A percentile compares a stretch with the other conserved stretches of the same genome.
Evolutionary conservation across 2,113 vertebrate species (phyloP).

Genomic region (Hippopotamus amphibius): DNA sequence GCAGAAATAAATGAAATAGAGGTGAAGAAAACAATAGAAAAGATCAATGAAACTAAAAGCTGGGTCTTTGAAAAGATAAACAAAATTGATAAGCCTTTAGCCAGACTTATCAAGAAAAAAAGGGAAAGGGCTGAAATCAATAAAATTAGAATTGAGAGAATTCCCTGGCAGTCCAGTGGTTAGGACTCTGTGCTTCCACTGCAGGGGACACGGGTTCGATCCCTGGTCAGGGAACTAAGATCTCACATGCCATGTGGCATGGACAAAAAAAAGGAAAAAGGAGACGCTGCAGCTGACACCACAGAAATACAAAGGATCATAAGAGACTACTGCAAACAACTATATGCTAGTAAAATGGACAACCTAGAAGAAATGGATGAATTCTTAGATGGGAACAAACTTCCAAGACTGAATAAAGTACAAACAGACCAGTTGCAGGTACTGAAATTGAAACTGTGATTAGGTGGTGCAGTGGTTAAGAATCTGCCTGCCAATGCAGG

Average conservation of each 20-base stretch:
- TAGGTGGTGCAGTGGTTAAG: too few species aligned
- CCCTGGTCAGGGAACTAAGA: too few species aligned
- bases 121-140: background rate
- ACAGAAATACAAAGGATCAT: background rate
- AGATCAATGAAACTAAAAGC: background rate
- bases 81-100: background rate
- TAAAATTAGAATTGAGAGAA: background rate
- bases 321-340: background rate
- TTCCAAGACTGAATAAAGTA: background rate
- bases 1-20: background rate
- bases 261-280: background rate
- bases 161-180: too few species aligned
- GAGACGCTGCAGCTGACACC: background rate
- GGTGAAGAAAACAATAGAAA: background rate
- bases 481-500: too few species aligned
- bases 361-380: background rate
- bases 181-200: too few species aligned
- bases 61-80: background rate
- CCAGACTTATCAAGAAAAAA: background rate
- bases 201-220: too few species aligned
- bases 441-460: background rate
- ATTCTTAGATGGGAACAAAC: background rate
- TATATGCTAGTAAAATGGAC: background rate
- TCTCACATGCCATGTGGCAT: too few species aligned
- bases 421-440: background rate